phyloP scores from a whole-genome alignment of 2,797 vertebrate genomes.

The Scomberomorus guttatus region DNA sequence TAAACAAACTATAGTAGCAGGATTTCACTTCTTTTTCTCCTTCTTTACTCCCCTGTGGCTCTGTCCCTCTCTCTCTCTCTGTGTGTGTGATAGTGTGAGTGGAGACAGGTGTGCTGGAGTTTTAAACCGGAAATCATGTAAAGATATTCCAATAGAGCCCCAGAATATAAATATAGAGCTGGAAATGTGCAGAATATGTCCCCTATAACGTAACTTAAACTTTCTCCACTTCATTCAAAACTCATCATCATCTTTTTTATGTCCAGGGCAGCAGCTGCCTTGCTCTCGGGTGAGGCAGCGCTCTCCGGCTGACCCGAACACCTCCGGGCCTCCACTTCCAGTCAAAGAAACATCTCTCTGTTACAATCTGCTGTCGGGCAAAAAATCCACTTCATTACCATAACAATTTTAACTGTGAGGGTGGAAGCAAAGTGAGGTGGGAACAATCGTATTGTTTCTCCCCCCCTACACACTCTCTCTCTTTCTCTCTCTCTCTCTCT shows the following conservation, averaged over 20 bases:
- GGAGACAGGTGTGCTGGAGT: too few relatives aligned
- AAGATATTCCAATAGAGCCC: too few relatives aligned
- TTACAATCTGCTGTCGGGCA: constrained; percentile 65
- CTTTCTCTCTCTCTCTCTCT: constrained; percentile 28
- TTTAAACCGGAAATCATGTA: too few relatives aligned
- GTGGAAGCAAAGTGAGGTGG: constrained; percentile 75
- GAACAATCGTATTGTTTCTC: constrained; percentile 74
- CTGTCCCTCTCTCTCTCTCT: too few relatives aligned
- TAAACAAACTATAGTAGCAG: too few relatives aligned
- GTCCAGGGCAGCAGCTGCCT: constrained; percentile 25
- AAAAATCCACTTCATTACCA: constrained; percentile 80
- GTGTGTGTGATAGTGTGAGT: too few relatives aligned
- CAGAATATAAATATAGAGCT: too few relatives aligned
- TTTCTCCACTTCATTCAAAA: neutral
- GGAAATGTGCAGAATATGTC: too few relatives aligned
- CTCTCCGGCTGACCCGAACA: constrained; percentile 17
- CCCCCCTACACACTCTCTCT: constrained; percentile 15
- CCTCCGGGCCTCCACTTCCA: constrained; percentile 6
- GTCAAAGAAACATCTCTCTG: constrained; percentile 48
- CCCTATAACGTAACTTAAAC: too few relatives aligned
- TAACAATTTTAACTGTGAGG: constrained; percentile 79
- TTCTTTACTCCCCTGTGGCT: too few relatives aligned
- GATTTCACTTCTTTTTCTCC: too few relatives aligned
- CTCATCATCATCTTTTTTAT: neutral
- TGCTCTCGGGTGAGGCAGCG: constrained; percentile 10